A percentile compares a stretch with the other conserved stretches of the same genome.
These are phyloP conservation scores for Eupithecia inturbata DNA, from an alignment of 2,888 invertebrate genomes.

Conservation along the genomic window DNA sequence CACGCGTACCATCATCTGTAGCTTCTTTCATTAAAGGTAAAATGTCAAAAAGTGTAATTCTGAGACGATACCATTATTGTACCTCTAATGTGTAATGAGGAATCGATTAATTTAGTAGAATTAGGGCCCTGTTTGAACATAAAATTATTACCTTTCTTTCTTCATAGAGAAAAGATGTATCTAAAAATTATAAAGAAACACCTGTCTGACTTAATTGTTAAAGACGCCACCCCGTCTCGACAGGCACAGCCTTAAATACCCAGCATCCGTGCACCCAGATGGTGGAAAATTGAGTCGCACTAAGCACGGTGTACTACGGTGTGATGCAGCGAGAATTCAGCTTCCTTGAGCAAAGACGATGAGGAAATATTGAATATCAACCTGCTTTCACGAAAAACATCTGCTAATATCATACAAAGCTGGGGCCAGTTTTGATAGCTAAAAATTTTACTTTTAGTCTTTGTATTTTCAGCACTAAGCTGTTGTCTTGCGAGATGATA, in stretches of 20 bases:
- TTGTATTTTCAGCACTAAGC: background rate
- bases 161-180: background rate
- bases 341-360: constrained; percentile 12
- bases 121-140: too few species aligned
- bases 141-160: too few species aligned
- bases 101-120: too few species aligned
- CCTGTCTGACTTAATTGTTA: background rate
- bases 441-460: background rate
- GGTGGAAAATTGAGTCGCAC: constrained; percentile 22
- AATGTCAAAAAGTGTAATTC: too few species aligned
- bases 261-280: constrained; percentile 20
- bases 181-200: background rate
- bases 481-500: background rate
- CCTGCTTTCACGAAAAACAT: background rate
- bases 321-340: constrained; percentile 19
- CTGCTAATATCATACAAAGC: background rate
- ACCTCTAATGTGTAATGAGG: too few species aligned
- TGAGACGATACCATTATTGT: too few species aligned
- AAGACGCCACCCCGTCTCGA: background rate
- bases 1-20: too few species aligned
- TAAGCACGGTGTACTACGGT: constrained; percentile 13
- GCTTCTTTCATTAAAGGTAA: too few species aligned
- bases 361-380: constrained; percentile 16
- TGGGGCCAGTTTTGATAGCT: background rate
- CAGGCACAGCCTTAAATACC: constrained; percentile 17